Conservation (phyloP, 1,140 invertebrate genomes). For the Chironomus striatipennis region DNA sequence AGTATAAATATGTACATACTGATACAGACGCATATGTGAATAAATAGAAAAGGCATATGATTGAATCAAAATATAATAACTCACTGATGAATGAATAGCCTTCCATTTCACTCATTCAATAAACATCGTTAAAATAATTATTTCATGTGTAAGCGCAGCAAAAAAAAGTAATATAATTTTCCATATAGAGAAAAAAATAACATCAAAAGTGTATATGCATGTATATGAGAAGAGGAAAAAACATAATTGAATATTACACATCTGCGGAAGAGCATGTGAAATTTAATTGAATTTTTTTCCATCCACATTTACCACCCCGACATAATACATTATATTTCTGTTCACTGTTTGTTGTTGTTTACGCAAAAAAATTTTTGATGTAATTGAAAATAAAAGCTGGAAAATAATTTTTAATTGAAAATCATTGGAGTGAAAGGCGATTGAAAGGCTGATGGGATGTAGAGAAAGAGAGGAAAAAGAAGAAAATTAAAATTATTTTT, state of each 20-base stretch:
- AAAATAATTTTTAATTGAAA: conserved; percentile 24
- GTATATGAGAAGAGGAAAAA: neutral
- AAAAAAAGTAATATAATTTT: no score
- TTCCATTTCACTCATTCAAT: neutral
- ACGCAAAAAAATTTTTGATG: neutral
- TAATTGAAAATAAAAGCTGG: conserved; percentile 21
- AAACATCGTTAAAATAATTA: conserved; percentile 10
- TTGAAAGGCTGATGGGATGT: neutral
- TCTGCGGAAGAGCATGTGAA: neutral
- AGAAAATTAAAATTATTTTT: no score
- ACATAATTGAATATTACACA: conserved; percentile 13
- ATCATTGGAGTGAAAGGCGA: conserved; percentile 4
- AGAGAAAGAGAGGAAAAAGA: no score
- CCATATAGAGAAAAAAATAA: no score
- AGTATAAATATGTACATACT: no score
- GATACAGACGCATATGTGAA: no score
- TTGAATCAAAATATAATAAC: neutral
- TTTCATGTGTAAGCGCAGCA: conserved; percentile 3
- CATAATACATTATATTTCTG: neutral
- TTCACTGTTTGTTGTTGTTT: neutral
- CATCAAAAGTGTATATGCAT: no score
- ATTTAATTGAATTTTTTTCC: conserved; percentile 13
- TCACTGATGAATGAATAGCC: neutral
- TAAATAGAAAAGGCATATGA: no score
- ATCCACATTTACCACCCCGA: neutral